Percentiles rank a stretch among this genome's conserved stretches.
phyloP scores from a whole-genome alignment of 2,797 vertebrate genomes.

The Martes flavigula region DNA sequence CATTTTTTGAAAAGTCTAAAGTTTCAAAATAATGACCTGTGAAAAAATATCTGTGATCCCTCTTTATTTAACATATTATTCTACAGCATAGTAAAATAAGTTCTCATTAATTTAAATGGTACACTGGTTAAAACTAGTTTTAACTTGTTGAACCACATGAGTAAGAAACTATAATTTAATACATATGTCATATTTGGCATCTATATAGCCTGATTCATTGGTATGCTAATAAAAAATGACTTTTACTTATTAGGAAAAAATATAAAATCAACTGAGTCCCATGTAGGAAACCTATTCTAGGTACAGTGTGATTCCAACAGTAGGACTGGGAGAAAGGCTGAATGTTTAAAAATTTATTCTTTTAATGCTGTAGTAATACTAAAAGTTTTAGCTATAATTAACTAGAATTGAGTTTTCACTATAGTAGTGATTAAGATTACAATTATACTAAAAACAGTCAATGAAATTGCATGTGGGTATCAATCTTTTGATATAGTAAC shows the following conservation, averaged over 20 bases:
- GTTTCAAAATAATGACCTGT: neutral
- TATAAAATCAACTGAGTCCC: neutral
- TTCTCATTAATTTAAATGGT: neutral
- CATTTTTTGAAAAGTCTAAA: neutral
- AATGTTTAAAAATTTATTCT: neutral
- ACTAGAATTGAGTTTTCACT: neutral
- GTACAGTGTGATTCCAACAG: neutral
- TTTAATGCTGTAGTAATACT: neutral
- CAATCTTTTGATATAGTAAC: neutral
- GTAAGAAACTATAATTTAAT: neutral
- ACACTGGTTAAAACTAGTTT: neutral
- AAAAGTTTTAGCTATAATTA: neutral
- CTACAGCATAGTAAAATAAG: neutral
- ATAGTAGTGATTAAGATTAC: neutral
- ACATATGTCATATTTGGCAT: neutral
- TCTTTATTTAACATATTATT: neutral
- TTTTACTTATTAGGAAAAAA: slow-evolving; percentile 30
- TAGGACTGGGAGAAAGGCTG: neutral
- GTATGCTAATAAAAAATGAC: neutral
- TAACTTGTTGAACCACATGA: slow-evolving; percentile 28
- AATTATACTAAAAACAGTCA: slow-evolving; percentile 3
- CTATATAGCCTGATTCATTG: neutral
- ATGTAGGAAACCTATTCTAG: neutral
- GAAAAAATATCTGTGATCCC: neutral
- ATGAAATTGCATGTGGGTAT: neutral